A percentile compares a stretch with the other conserved stretches of the same genome.
Conservation (phyloP, 23 tunicate species). For the Botrylloides violaceus region DNA sequence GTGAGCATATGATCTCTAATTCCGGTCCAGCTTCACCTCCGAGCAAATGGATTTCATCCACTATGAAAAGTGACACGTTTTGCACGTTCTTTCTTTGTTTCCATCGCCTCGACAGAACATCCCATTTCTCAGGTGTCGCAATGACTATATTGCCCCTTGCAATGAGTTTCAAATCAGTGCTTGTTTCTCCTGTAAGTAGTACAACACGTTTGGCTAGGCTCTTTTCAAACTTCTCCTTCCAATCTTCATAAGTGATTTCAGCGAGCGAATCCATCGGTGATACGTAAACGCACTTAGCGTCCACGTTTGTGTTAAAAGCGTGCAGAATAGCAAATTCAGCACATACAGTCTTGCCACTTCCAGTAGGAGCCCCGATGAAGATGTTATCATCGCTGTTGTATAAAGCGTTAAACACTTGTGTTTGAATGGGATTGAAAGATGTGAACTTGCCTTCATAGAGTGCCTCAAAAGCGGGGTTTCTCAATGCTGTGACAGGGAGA, state of each 20-base stretch:
- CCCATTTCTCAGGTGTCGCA: conserved; percentile 97
- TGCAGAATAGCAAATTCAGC: conserved; percentile 94
- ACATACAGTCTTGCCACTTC: conserved; percentile 95
- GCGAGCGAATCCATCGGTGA: conserved; percentile 90
- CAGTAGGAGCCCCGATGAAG: conserved; percentile 94
- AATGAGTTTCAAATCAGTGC: conserved; percentile 74
- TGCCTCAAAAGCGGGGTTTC: conserved; percentile 79
- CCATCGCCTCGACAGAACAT: conserved; percentile 96
- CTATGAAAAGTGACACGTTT: conserved; percentile 75
- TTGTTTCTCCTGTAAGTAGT: conserved; percentile 88
- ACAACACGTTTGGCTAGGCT: conserved; percentile 63
- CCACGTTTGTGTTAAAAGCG: conserved; percentile 44
- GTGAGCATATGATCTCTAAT: conserved; percentile 91
- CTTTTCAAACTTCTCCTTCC: conserved; percentile 77
- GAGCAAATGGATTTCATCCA: conserved; percentile 92
- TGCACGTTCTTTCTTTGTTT: conserved; percentile 91
- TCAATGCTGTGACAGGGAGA: conserved; percentile 80
- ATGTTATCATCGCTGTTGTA: conserved; percentile 91
- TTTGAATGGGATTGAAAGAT: conserved; percentile 93
- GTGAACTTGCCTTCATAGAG: conserved; percentile 72
- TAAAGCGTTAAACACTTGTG: conserved; percentile 95
- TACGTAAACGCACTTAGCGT: conserved; percentile 80
- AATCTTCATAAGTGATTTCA: conserved; percentile 71
- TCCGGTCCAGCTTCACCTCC: conserved; percentile 98
- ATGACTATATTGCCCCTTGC: conserved; percentile 76